Evolutionary conservation across 1,140 invertebrate genomes (phyloP).

Genomic region (Laupala kohalensis): DNA sequence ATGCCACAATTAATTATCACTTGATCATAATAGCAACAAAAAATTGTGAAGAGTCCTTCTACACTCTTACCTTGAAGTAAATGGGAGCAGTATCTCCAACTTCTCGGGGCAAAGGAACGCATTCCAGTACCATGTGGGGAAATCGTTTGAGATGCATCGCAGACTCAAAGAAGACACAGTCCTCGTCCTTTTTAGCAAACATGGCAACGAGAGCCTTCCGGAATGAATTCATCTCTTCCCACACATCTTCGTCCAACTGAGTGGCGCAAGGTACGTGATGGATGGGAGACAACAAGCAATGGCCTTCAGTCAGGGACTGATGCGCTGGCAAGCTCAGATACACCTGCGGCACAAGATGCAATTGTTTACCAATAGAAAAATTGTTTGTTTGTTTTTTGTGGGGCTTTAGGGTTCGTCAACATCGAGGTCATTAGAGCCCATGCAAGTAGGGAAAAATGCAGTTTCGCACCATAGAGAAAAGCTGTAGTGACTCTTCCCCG

Average conservation of each 20-base stretch:
- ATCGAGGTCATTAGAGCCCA: too few relatives aligned
- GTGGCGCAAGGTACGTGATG: slow-evolving; percentile 65
- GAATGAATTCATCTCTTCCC: slow-evolving; percentile 70
- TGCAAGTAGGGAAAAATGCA: too few relatives aligned
- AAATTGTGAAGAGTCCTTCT: too few relatives aligned
- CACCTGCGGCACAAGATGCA: slow-evolving; percentile 10
- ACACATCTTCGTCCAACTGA: slow-evolving; percentile 83
- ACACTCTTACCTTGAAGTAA: slow-evolving; percentile 82
- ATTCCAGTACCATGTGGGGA: slow-evolving; percentile 80
- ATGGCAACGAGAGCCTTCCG: slow-evolving; percentile 62
- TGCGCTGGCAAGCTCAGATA: slow-evolving; percentile 69
- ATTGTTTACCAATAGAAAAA: background rate
- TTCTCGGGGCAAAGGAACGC: slow-evolving; percentile 73
- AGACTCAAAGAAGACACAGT: slow-evolving; percentile 87
- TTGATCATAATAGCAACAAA: too few relatives aligned
- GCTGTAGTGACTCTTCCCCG: too few relatives aligned
- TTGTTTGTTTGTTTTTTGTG: too few relatives aligned
- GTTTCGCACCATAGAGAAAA: too few relatives aligned
- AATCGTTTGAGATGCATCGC: slow-evolving; percentile 56
- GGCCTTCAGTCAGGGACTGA: slow-evolving; percentile 67
- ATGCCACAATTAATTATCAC: too few relatives aligned
- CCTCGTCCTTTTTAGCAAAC: slow-evolving; percentile 49
- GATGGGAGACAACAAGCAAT: slow-evolving; percentile 80
- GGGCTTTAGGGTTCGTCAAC: too few relatives aligned
- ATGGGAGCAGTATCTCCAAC: slow-evolving; percentile 76